A percentile compares a stretch with the other conserved stretches of the same genome.
Evolutionary conservation across 2,797 vertebrate genomes (phyloP).

Genomic region (Myiothlypis chrysogaster): DNA sequence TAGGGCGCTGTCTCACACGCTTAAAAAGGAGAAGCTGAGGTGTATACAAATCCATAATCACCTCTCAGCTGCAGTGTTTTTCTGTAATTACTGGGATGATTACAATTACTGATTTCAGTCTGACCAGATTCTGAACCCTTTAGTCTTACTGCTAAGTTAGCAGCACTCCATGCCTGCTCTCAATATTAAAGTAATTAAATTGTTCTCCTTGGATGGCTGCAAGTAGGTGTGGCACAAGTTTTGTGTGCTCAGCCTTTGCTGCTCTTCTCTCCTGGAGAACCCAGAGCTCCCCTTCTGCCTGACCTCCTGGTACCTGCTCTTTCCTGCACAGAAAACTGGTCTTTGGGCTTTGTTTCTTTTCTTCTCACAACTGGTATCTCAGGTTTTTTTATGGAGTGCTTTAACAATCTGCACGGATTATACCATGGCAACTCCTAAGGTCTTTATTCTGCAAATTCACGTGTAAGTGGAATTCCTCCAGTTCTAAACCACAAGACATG

Average conservation of each 20-base stretch:
- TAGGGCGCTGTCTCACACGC: neutral
- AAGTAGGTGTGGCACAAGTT: neutral
- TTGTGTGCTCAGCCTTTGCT: neutral
- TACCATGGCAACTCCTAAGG: fast-evolving
- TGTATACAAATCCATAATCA: neutral
- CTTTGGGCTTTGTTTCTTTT: neutral
- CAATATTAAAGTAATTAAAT: neutral
- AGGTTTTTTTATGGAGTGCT: neutral
- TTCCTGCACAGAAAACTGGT: neutral
- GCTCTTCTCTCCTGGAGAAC: neutral
- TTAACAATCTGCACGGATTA: neutral
- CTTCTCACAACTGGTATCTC: neutral
- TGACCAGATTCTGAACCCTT: neutral
- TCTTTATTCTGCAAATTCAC: neutral
- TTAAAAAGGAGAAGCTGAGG: neutral
- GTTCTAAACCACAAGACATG: neutral
- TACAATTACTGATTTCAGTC: neutral
- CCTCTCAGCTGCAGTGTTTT: neutral
- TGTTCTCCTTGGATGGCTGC: neutral
- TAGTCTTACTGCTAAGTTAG: neutral
- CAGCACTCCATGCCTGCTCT: fast-evolving
- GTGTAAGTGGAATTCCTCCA: neutral
- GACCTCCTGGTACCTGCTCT: neutral
- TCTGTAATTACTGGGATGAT: neutral
- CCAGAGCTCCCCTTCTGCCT: neutral